Conservation (phyloP, 2,797 vertebrate species). For the Limnodromus scolopaceus region DNA sequence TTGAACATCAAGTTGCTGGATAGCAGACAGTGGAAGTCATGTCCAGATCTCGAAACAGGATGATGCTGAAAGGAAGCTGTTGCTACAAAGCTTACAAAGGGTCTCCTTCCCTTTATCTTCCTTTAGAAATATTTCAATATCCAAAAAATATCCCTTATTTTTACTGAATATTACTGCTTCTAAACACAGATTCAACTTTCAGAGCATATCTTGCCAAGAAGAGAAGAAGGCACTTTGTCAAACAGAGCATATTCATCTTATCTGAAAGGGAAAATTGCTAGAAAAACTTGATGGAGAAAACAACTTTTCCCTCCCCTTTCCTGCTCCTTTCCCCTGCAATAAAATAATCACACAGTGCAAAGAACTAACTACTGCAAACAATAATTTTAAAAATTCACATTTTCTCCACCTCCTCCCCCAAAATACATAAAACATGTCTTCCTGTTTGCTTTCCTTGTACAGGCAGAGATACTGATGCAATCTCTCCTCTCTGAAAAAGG, state of each 20-base stretch:
- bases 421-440: background rate
- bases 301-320: background rate
- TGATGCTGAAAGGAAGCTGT: background rate
- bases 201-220: background rate
- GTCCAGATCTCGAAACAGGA: background rate
- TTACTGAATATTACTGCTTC: background rate
- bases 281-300: background rate
- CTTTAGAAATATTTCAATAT: background rate
- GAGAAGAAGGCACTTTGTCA: background rate
- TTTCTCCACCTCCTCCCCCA: background rate
- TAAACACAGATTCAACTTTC: background rate
- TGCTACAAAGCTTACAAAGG: background rate
- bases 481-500: background rate
- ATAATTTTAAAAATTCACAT: background rate
- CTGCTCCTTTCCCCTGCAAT: background rate
- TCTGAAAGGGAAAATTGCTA: background rate
- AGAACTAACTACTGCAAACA: background rate
- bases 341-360: background rate
- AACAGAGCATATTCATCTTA: background rate
- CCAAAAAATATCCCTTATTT: background rate
- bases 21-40: background rate
- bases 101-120: background rate
- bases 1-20: background rate
- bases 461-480: slow-evolving; percentile 11
- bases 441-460: slow-evolving; percentile 8